Evolutionary conservation across 2,888 invertebrate genomes (phyloP).

Genomic region (Dione vanillae): DNA sequence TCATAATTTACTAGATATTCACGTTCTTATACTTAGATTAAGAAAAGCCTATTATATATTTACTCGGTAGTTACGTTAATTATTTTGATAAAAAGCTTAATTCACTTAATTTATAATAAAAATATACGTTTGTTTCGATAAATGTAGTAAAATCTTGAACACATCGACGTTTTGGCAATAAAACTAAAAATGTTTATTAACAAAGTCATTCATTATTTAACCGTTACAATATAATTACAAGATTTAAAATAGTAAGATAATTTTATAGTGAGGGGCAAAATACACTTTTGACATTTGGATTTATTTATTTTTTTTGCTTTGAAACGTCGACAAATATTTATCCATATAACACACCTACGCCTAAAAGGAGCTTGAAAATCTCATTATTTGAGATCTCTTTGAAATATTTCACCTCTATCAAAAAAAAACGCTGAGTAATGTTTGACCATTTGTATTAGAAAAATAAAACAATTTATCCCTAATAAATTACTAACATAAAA

Average conservation of each 20-base stretch:
- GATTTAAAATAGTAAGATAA: neutral
- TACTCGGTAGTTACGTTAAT: slow-evolving; percentile 37
- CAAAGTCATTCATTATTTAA: neutral
- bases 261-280: neutral
- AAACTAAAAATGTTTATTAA: neutral
- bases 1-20: slow-evolving; percentile 37
- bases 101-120: neutral
- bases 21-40: slow-evolving; percentile 41
- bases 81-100: neutral
- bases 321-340: neutral
- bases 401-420: too few relatives aligned
- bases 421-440: too few relatives aligned
- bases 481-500: too few relatives aligned
- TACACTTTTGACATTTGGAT: neutral
- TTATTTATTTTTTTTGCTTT: neutral
- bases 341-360: too few relatives aligned
- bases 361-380: too few relatives aligned
- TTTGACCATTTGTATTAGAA: too few relatives aligned
- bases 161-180: neutral
- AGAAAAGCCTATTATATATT: slow-evolving; percentile 40
- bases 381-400: too few relatives aligned
- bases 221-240: neutral
- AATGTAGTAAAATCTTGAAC: neutral
- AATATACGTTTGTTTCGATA: too few relatives aligned
- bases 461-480: too few relatives aligned